Evolutionary conservation across 2,888 invertebrate species (phyloP), one percentile per base, ranked within the genome.

Genomic region (Enchytraeus crypticus): DNA sequence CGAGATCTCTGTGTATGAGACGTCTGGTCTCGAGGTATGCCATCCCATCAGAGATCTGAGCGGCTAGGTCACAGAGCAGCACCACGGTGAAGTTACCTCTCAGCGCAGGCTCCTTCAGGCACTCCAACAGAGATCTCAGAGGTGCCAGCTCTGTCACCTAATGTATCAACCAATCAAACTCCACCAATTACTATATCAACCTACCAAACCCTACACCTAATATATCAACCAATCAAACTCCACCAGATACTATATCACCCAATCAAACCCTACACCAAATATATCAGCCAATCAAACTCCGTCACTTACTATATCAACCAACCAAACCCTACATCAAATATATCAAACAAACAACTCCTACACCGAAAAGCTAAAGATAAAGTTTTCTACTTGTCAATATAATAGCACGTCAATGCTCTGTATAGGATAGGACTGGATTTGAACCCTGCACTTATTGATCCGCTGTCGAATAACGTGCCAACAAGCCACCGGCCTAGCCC

Each of bases 1-100:
- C 97, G 74, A 98, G 84, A 81, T 98, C 97, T 71, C 97, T 85
- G 81, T 98, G 97, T 75, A 98, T 96, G 73, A 98, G 85, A 78
- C 96, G 85, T 82, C 95, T 93, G 66, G 87, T 87, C 81, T 97
- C 96, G 70, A 98, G 83, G 81, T 98, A 98, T 77, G 89, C 87
- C 97, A 98, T 98, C 57, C 97, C 98, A 81, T 92, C 90, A 21
- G 60, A 51, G 30, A 57, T 30, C 57, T 57, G 57, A 18, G 29
- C 86, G 45, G 93, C 90, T 80, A 96, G 97, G 80, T 92, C 90
- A 81, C 95, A 96, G 32, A 98, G 84, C 23, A 90, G 89, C 54
- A 89, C 85, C 57, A 97, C 89, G 0, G 92, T 89, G 78, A 98
- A 93, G 77, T 89, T 91, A n/a, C 88, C 84, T 3, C 93, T 83